phyloP scores from a whole-genome alignment of 1,140 invertebrate genomes.

The Spodoptera litura region DNA sequence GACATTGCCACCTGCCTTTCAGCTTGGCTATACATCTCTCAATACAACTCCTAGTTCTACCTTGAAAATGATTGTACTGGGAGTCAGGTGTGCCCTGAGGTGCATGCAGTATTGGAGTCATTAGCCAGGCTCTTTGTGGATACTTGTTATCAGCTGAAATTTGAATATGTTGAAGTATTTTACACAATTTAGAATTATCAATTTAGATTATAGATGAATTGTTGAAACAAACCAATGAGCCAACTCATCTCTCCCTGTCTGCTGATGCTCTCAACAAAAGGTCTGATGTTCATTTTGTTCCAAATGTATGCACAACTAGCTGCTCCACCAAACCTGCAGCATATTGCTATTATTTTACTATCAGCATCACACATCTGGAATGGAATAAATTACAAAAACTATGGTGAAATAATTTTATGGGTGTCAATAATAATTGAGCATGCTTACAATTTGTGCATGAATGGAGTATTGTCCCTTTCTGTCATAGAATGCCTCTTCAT shows the following conservation, averaged over 20 bases:
- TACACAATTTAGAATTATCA: background rate
- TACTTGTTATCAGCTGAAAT: constrained; percentile 68
- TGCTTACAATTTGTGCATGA: constrained; percentile 68
- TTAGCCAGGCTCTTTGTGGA: constrained; percentile 64
- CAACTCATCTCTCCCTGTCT: constrained; percentile 64
- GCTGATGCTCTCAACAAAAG: constrained; percentile 60
- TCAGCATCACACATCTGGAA: constrained; percentile 63
- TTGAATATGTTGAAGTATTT: background rate
- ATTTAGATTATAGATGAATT: constrained; percentile 2
- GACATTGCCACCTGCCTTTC: constrained; percentile 72
- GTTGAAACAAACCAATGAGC: constrained; percentile 59
- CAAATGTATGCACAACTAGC: constrained; percentile 62
- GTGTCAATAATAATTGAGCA: no score
- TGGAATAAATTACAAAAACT: background rate
- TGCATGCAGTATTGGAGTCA: constrained; percentile 65
- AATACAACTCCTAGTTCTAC: constrained; percentile 60
- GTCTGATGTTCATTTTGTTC: constrained; percentile 65
- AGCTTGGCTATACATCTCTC: constrained; percentile 70
- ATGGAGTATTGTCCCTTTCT: constrained; percentile 66
- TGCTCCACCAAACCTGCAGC: constrained; percentile 66
- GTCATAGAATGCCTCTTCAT: constrained; percentile 70
- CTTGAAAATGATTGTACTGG: constrained; percentile 66
- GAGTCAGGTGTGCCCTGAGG: constrained; percentile 63
- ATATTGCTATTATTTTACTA: constrained; percentile 63
- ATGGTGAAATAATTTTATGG: background rate